Evolutionary conservation across 2,888 invertebrate species (phyloP), one percentile per base, ranked within the genome.

Genomic region (Cryptocephalus moraei): DNA sequence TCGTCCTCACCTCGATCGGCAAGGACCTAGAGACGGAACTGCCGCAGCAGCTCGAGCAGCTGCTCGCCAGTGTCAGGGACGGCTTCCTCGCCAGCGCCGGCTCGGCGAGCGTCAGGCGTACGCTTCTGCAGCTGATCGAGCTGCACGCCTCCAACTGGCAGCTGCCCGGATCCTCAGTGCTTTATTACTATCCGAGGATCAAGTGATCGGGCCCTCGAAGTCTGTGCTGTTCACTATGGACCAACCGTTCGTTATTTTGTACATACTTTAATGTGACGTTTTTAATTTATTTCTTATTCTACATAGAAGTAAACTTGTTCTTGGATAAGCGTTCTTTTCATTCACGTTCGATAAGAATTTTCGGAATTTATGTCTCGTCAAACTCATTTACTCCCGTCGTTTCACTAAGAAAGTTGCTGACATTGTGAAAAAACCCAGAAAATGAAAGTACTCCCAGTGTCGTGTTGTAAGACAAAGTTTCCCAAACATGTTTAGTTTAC

Each of bases 61-160:
- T 92, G 41, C 77, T 92, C 63, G 79, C 82, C 12, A 81, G 82
- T 51, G 86, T 92, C 39, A 78, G 91, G 46, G 91, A 92, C 72
- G 88, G 88, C 8, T 91, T 92, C 73, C 77, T 92, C 58, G 79
- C 84, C 10, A 79, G 80, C 39, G 78, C 77, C 33, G 84, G 85
- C 12, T 79, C 84, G 43, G 82, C 87, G 3, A 80, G 82, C 55
- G 86, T 88, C 52, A 81, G 88, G 57, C 86, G 89, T 66, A 91
- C 90, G 1, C 75, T 93, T 49, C 76, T 92, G 52, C 92, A 93
- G 71, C 76, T 93, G 48, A 91, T 93, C 57, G 93, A 93, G 70
- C 76, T 92, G 47, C 88, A 90, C 70, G 91, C 92, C 1, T 87
- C 89, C 0, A 84, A 87, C 68, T 93, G 92, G 92, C 88, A 90